Evolutionary conservation across 1,140 invertebrate species (phyloP).

Genomic region (Stratiolaelaps scimitus): DNA sequence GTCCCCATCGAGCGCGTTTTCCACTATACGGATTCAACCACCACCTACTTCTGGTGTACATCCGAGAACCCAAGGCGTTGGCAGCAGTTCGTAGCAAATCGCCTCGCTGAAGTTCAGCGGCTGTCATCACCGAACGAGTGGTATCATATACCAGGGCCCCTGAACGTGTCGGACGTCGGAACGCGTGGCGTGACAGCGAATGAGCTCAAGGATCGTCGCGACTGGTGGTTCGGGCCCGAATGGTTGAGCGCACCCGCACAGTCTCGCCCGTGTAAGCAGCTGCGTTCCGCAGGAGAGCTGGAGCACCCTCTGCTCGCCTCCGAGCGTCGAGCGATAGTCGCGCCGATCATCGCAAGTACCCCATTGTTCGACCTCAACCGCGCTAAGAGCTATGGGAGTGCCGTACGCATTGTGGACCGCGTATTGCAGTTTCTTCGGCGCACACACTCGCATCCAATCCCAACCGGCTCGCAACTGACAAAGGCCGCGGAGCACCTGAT

Average conservation of each 20-base stretch:
- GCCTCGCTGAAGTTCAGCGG: neutral
- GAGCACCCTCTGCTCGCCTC: neutral
- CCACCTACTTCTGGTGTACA: neutral
- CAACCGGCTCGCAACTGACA: neutral
- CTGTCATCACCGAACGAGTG: neutral
- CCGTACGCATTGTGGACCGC: neutral
- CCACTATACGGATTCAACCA: neutral
- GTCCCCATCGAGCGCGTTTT: neutral
- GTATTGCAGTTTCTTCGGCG: neutral
- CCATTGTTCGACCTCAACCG: neutral
- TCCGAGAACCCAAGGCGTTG: neutral
- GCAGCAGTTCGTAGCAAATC: neutral
- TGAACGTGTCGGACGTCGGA: slow-evolving; percentile 5
- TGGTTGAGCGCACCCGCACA: neutral
- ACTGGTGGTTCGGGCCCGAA: neutral
- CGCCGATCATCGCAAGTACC: neutral
- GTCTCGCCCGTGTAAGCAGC: neutral
- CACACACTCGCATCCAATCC: neutral
- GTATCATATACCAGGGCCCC: neutral
- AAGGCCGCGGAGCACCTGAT: neutral
- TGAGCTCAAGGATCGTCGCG: neutral
- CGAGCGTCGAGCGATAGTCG: neutral
- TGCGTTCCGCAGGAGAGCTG: neutral
- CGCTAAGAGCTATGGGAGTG: neutral
- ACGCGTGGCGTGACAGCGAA: neutral